Conservation (phyloP, 2,888 invertebrate genomes). For the Amphipyra tragopoginis region DNA sequence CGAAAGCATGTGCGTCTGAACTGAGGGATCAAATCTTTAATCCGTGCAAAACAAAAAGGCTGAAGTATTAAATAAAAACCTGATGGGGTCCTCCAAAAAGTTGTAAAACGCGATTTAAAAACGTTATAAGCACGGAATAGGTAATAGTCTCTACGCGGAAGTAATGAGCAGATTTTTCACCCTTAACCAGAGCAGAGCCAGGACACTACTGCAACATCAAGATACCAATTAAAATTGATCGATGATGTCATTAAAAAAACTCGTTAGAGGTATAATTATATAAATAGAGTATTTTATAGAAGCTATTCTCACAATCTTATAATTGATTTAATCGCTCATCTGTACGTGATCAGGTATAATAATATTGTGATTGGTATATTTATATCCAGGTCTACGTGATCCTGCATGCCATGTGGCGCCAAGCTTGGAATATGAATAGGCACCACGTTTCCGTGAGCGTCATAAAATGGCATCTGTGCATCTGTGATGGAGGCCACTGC, state of each 20-base stretch:
- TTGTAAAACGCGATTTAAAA: too few species aligned
- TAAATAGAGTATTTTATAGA: conserved; percentile 21
- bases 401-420: conserved; percentile 25
- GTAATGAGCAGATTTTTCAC: too few species aligned
- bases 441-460: not conserved
- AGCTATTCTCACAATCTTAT: conserved; percentile 26
- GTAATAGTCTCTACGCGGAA: too few species aligned
- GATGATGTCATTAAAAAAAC: conserved; percentile 25
- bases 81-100: too few species aligned
- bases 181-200: too few species aligned
- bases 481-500: not conserved
- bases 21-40: too few species aligned
- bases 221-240: conserved; percentile 39
- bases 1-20: too few species aligned
- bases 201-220: conserved; percentile 1
- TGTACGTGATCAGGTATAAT: conserved; percentile 25
- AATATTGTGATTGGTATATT: conserved; percentile 1
- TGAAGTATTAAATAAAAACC: too few species aligned
- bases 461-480: too few species aligned
- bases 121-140: too few species aligned
- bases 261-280: conserved; percentile 20
- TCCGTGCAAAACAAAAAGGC: too few species aligned
- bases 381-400: conserved; percentile 1
- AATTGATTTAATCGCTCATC: conserved; percentile 40
- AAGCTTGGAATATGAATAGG: conserved; percentile 21